phyloP scores from a whole-genome alignment of 2,888 invertebrate genomes.

The Liodrosophila aerea region DNA sequence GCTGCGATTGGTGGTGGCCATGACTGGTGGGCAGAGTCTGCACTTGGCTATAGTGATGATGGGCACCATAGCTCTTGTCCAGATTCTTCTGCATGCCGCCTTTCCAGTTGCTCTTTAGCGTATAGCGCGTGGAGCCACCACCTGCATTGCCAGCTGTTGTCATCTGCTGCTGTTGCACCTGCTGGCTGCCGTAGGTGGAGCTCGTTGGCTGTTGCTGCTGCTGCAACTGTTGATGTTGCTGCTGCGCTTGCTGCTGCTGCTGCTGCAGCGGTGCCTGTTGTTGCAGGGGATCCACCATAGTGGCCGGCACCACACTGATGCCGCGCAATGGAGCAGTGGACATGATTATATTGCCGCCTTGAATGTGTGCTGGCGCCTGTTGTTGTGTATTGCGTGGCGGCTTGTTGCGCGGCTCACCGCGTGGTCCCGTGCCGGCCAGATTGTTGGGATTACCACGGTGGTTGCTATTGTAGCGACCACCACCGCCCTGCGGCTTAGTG shows the following conservation, averaged over 20 bases:
- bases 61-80: slow-evolving; percentile 77
- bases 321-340: slow-evolving; percentile 46
- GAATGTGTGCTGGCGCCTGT: slow-evolving; percentile 60
- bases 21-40: slow-evolving; percentile 63
- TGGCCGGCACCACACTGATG: slow-evolving; percentile 71
- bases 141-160: slow-evolving; percentile 20
- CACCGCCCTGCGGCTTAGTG: slow-evolving; percentile 69
- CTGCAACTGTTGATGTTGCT: slow-evolving; percentile 60
- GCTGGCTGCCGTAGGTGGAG: slow-evolving; percentile 53
- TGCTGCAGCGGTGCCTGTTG: slow-evolving; percentile 67
- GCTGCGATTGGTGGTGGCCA: slow-evolving; percentile 67
- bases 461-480: slow-evolving; percentile 77
- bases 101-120: slow-evolving; percentile 72
- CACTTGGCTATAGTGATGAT: slow-evolving; percentile 76
- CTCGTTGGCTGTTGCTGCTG: slow-evolving; percentile 44
- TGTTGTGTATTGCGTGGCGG: slow-evolving; percentile 71
- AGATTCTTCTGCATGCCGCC: slow-evolving; percentile 75
- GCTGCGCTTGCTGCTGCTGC: slow-evolving; percentile 66
- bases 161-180: slow-evolving; percentile 42
- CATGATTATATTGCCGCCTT: slow-evolving; percentile 65
- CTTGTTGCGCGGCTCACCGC: slow-evolving; percentile 78
- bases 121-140: slow-evolving; percentile 65
- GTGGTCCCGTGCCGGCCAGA: slow-evolving; percentile 62
- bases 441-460: slow-evolving; percentile 78
- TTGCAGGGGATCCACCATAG: slow-evolving; percentile 76